These are phyloP conservation scores for Diplazon laetatorius DNA, from an alignment of 2,888 invertebrate species.

Conservation along the genomic window DNA sequence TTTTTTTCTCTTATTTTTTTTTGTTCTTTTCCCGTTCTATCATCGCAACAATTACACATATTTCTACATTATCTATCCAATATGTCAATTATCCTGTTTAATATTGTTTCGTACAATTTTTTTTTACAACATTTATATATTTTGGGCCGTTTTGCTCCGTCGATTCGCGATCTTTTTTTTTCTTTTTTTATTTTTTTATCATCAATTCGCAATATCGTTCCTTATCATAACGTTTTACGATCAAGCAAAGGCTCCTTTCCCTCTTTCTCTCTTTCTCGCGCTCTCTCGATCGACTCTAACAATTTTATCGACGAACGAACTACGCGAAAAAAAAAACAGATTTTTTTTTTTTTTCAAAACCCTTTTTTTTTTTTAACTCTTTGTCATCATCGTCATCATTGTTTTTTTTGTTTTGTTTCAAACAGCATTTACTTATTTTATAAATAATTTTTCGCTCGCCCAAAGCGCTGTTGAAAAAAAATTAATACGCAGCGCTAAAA, in stretches of 20 bases:
- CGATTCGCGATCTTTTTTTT: slow-evolving; percentile 13
- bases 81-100: slow-evolving; percentile 45
- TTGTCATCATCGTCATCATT: slow-evolving; percentile 1
- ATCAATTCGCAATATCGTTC: too few species aligned
- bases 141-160: slow-evolving; percentile 46
- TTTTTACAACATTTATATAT: slow-evolving; percentile 64
- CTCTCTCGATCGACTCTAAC: slow-evolving; percentile 45
- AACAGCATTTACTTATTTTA: slow-evolving; percentile 17
- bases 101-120: slow-evolving; percentile 63
- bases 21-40: slow-evolving; percentile 16
- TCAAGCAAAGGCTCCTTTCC: slow-evolving; percentile 47
- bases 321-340: too few species aligned
- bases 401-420: slow-evolving; percentile 16
- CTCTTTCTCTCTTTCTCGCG: too few species aligned
- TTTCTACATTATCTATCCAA: slow-evolving; percentile 52
- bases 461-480: slow-evolving; percentile 29
- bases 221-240: slow-evolving; percentile 30
- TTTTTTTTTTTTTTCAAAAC: too few species aligned
- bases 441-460: slow-evolving; percentile 1
- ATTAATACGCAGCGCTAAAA: slow-evolving; percentile 49
- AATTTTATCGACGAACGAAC: slow-evolving; percentile 28
- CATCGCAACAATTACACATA: slow-evolving; percentile 54
- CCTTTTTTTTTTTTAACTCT: too few species aligned
- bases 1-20: too few species aligned
- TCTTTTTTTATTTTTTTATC: too few species aligned